Conservation (phyloP, 2,888 invertebrate genomes). For the Nomada ruficornis region DNA sequence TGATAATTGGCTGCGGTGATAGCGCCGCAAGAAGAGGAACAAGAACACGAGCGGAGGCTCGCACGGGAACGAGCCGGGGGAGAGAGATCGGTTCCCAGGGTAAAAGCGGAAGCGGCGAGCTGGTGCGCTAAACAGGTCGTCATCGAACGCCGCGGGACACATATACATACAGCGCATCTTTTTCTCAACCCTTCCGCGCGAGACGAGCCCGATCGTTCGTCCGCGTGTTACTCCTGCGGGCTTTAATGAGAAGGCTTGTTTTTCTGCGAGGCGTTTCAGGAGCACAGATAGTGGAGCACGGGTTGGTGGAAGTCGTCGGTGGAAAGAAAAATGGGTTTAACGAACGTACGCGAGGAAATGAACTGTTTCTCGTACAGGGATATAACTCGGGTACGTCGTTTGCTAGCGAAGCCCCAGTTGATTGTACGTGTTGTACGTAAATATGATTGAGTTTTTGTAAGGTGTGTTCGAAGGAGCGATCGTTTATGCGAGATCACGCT, state of each 20-base stretch:
- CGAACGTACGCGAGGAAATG: no score
- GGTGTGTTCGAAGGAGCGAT: no score
- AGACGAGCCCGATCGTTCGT: slow-evolving; percentile 34
- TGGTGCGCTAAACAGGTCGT: slow-evolving; percentile 65
- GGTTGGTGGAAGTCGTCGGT: no score
- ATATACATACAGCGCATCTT: slow-evolving; percentile 20
- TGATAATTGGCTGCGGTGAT: slow-evolving; percentile 75
- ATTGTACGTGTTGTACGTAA: no score
- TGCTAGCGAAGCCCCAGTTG: no score
- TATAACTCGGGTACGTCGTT: no score
- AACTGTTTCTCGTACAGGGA: no score
- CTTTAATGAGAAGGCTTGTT: not conserved
- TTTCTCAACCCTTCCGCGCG: slow-evolving; percentile 41
- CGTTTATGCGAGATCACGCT: no score
- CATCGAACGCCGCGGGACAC: slow-evolving; percentile 54
- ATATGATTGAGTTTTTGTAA: no score
- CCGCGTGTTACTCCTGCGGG: not conserved
- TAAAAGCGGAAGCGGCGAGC: slow-evolving; percentile 68
- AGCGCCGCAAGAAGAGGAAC: slow-evolving; percentile 52
- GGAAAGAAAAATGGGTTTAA: no score
- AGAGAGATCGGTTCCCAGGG: slow-evolving; percentile 69
- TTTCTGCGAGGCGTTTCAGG: not conserved
- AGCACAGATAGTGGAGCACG: no score
- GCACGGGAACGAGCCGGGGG: slow-evolving; percentile 4
- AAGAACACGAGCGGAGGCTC: slow-evolving; percentile 29